phyloP scores from a whole-genome alignment of 2,113 vertebrate genomes.

The Bufo bufo region DNA sequence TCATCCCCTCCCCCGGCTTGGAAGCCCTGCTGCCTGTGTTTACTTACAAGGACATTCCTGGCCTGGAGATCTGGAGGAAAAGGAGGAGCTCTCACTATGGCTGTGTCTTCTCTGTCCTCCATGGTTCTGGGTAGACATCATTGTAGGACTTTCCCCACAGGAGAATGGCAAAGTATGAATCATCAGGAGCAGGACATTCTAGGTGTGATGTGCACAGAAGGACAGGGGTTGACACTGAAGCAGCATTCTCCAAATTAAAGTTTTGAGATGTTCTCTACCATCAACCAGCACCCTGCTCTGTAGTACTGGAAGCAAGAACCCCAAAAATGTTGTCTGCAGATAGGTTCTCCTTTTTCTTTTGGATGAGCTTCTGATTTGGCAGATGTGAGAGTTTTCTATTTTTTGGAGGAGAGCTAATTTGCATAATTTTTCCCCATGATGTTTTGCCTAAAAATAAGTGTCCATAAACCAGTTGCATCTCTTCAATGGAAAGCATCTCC shows the following conservation, averaged over 20 bases:
- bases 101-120: neutral
- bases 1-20: neutral
- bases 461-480: too few species aligned
- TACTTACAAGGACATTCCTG: conserved; percentile 12
- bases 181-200: neutral
- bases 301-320: too few species aligned
- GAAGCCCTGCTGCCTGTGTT: neutral
- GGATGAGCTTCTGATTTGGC: too few species aligned
- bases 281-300: too few species aligned
- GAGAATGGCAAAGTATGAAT: neutral
- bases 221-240: neutral
- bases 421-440: too few species aligned
- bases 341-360: too few species aligned
- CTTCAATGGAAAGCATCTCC: too few species aligned
- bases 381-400: too few species aligned
- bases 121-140: neutral
- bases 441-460: too few species aligned
- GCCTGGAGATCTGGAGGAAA: neutral
- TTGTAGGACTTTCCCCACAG: neutral
- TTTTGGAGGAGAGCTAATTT: too few species aligned
- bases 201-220: neutral
- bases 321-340: too few species aligned
- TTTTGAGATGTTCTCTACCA: neutral
- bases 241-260: neutral
- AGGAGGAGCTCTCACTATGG: neutral